These are phyloP conservation scores for Microdon myrmicae DNA, from an alignment of 2,888 invertebrate genomes.

Conservation along the genomic window DNA sequence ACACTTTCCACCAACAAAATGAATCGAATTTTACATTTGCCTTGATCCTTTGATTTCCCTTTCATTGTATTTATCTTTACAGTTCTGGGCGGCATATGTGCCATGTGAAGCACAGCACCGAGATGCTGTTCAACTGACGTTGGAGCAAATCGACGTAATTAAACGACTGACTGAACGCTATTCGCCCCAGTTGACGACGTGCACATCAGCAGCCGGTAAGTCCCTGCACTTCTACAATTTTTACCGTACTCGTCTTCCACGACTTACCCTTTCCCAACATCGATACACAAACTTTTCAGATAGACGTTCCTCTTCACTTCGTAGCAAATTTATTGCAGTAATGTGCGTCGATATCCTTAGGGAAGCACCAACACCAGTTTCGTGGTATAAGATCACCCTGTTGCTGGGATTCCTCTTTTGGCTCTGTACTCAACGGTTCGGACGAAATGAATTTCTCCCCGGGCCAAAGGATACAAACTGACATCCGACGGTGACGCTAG, in stretches of 20 bases:
- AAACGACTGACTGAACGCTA: slow-evolving; percentile 76
- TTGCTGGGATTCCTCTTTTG: slow-evolving; percentile 5
- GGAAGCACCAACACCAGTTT: slow-evolving; percentile 29
- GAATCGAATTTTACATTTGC: no score
- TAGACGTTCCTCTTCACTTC: slow-evolving; percentile 27
- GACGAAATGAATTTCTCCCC: slow-evolving; percentile 38
- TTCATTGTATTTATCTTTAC: no score
- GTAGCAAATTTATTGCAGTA: slow-evolving; percentile 41
- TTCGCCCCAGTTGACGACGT: slow-evolving; percentile 72
- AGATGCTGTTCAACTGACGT: slow-evolving; percentile 76
- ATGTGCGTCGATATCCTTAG: slow-evolving; percentile 12
- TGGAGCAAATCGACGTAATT: slow-evolving; percentile 80
- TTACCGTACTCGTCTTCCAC: background rate
- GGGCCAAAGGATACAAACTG: slow-evolving; percentile 13
- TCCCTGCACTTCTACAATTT: slow-evolving; percentile 29
- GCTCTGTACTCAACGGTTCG: slow-evolving; percentile 36
- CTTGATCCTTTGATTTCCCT: no score
- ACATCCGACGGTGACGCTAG: slow-evolving; percentile 11
- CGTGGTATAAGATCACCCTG: slow-evolving; percentile 6
- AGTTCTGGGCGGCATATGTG: slow-evolving; percentile 82
- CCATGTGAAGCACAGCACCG: slow-evolving; percentile 77
- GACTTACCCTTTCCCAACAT: background rate
- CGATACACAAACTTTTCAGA: background rate
- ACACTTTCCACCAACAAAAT: no score
- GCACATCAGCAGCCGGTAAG: slow-evolving; percentile 76